Conservation (phyloP, 1,140 invertebrate genomes). For the Cataglyphis hispanica region DNA sequence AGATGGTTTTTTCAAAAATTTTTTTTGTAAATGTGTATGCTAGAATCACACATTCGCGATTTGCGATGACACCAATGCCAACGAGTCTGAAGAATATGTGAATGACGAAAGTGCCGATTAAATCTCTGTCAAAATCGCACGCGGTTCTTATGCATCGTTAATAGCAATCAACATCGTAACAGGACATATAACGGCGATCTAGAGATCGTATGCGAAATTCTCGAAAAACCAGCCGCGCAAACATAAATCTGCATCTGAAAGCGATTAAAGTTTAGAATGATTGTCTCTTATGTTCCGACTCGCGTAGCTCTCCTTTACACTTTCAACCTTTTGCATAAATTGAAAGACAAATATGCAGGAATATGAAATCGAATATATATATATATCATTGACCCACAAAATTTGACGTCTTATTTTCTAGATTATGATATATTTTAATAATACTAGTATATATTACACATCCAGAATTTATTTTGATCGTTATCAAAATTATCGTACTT, state of each 20-base stretch:
- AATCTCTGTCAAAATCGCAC: not conserved
- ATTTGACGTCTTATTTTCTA: not conserved
- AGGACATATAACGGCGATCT: conserved; percentile 26
- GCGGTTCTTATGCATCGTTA: conserved; percentile 24
- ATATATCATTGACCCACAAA: conserved; percentile 40
- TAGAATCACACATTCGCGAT: not conserved
- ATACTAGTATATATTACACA: not conserved
- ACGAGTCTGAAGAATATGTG: not conserved
- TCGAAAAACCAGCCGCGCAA: conserved; percentile 24
- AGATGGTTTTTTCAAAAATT: not conserved
- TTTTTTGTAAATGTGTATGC: conserved; percentile 1
- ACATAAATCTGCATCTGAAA: conserved; percentile 47
- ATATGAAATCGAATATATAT: conserved; percentile 6
- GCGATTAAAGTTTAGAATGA: conserved; percentile 46
- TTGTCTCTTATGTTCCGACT: not conserved
- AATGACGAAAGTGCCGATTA: conserved; percentile 38
- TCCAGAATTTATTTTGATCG: not conserved
- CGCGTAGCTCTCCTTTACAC: conserved; percentile 21
- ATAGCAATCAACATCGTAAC: conserved; percentile 20
- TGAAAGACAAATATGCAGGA: not conserved
- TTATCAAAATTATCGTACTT: not conserved
- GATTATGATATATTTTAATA: not conserved
- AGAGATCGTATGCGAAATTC: conserved; percentile 33
- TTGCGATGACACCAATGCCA: conserved; percentile 24
- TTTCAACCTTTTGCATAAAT: not conserved